Base-by-base conservation (phyloP, 2,113 vertebrate genomes). In the Grammomys dolichurus region DNA sequence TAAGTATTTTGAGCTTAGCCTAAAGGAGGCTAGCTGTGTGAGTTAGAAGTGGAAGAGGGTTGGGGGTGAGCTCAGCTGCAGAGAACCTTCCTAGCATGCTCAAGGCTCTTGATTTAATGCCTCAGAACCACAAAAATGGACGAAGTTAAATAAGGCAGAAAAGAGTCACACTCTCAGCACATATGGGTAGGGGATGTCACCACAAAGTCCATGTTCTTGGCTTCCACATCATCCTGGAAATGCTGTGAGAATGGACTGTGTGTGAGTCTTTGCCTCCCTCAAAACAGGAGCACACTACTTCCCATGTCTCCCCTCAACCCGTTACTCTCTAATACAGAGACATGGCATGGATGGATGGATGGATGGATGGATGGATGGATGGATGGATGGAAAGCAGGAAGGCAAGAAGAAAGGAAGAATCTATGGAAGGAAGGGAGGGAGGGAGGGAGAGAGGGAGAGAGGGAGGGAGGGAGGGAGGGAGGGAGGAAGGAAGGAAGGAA, bases 1-100 rank as follows among this genome's bases (percentile, higher is more conserved):
- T 84, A 85, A 75, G 56, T 69, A 46, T 94, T 94, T 97, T 96
- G 96, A 95, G 75, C 60, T 77, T 91, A 65, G 33, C 72, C 65
- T 94, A 65, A 93, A 96, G 58, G 58, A 94, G 24, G 58, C 48
- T 36, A 94, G 33, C 51, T 89, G 54, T 86, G 20, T 75, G 63
- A 84, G 73, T 73, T 82, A 93, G 80, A 95, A 87, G 67, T 8
- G 0, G 13, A 87, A 33, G 46, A 87, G 10, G 31, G 13, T 67
- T 43, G 11, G 86, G 54, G 54, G 28, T 40, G 31, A 67, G 46
- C 40, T 76, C 60, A 31, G 51, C 43, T 14, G 22, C 20, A 22
- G 19, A 85, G 51, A 12, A 31, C 51, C 46, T 8, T 17, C n/a
- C 48, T 69, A 58, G 20, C 19, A 56, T 46, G 46, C 69, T 17